These are phyloP conservation scores for Acrobasis suavella DNA, from an alignment of 2,888 invertebrate species.

Conservation along the genomic window DNA sequence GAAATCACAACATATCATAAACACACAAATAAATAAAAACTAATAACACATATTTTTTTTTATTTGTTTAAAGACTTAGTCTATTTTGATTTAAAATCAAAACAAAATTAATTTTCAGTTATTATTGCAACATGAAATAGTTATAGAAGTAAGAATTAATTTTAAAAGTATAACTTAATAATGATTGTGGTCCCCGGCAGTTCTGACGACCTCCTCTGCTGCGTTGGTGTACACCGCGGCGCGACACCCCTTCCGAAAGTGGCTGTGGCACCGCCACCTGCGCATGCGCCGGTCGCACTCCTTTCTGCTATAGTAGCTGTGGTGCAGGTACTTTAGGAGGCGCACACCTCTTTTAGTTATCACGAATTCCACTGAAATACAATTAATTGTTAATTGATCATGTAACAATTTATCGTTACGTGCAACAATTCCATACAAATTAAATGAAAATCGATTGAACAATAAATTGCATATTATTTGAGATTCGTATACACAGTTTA, in stretches of 20 bases:
- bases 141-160: neutral
- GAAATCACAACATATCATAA: no score
- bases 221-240: neutral
- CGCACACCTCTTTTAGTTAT: slow-evolving; percentile 36
- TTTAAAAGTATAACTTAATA: neutral
- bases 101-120: no score
- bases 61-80: no score
- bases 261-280: slow-evolving; percentile 37
- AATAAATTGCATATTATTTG: no score
- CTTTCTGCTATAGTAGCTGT: slow-evolving; percentile 36
- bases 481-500: no score
- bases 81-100: no score
- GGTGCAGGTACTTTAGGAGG: slow-evolving; percentile 35
- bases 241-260: slow-evolving; percentile 11
- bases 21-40: no score
- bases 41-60: no score
- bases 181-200: neutral
- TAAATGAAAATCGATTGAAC: neutral
- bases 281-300: slow-evolving; percentile 27
- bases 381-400: neutral
- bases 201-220: neutral
- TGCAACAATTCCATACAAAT: neutral
- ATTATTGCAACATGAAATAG: no score
- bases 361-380: slow-evolving; percentile 30
- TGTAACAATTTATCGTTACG: neutral